These are phyloP conservation scores for Tenthredo mesomela DNA, from an alignment of 2,888 invertebrate genomes.

Conservation along the genomic window DNA sequence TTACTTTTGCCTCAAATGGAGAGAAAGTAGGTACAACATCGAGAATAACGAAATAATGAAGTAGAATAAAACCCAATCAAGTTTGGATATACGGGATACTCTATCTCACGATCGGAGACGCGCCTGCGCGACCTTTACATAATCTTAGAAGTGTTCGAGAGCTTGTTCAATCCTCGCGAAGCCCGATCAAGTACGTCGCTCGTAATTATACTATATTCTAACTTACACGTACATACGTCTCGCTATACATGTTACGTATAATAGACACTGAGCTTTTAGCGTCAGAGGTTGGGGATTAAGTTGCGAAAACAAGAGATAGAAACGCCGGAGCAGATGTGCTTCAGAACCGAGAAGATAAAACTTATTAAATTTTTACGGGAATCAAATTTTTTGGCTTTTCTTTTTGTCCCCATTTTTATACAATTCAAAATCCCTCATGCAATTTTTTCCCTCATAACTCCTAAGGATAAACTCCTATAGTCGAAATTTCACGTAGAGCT, in stretches of 20 bases:
- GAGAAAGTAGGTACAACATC: constrained; percentile 9
- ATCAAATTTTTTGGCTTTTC: background rate
- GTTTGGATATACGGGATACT: background rate
- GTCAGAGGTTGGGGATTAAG: background rate
- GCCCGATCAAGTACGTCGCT: constrained; percentile 38
- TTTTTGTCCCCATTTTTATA: background rate
- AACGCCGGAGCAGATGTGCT: background rate
- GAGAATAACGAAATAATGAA: background rate
- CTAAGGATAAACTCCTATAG: background rate
- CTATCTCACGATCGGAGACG: background rate
- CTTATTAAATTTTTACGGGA: background rate
- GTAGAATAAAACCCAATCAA: background rate
- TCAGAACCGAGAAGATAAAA: background rate
- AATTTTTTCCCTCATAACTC: background rate
- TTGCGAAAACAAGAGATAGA: background rate
- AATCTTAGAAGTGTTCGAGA: constrained; percentile 41
- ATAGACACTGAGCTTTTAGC: background rate
- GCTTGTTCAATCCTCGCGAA: constrained; percentile 30
- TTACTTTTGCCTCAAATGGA: constrained; percentile 8
- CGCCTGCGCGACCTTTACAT: constrained; percentile 45
- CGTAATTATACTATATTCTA: constrained; percentile 22
- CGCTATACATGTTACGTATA: background rate
- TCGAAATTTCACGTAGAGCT: background rate
- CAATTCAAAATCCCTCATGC: background rate
- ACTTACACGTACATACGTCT: background rate